A percentile compares a stretch with the other conserved stretches of the same genome.
Evolutionary conservation across 2,888 invertebrate genomes (phyloP).

Genomic region (Agrochola lota): DNA sequence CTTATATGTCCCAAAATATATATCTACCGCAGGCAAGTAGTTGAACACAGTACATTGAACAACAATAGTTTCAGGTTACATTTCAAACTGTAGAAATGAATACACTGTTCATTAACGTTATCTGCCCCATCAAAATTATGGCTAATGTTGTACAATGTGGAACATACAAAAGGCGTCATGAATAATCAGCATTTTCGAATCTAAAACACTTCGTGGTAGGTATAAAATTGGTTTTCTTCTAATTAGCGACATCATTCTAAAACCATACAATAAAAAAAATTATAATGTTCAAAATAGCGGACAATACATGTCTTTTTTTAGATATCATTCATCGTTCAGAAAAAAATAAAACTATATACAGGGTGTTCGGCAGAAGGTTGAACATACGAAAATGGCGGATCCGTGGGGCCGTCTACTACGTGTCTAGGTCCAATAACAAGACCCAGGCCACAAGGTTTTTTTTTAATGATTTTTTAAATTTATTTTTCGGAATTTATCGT

Average conservation of each 20-base stretch:
- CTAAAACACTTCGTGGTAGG: not conserved
- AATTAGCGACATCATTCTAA: not conserved
- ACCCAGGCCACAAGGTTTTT: too few species aligned
- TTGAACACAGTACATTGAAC: not conserved
- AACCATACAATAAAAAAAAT: not conserved
- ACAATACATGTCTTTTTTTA: not conserved
- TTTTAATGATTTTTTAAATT: too few species aligned
- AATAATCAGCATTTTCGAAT: conserved; percentile 14
- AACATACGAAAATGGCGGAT: too few species aligned
- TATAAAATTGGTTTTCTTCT: not conserved
- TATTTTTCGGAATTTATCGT: too few species aligned
- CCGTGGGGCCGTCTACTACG: too few species aligned
- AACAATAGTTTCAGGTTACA: conserved; percentile 28
- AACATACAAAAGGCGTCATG: conserved; percentile 25
- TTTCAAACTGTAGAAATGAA: conserved; percentile 21
- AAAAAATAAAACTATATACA: too few species aligned
- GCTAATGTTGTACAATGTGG: not conserved
- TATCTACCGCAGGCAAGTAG: not conserved
- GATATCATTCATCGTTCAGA: too few species aligned
- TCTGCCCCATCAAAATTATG: conserved; percentile 33
- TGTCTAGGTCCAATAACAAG: too few species aligned
- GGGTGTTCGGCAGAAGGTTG: too few species aligned
- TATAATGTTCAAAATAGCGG: not conserved
- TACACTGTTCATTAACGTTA: conserved; percentile 40
- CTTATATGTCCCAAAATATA: not conserved